These are phyloP conservation scores for Arrhopalites spinosus DNA, from an alignment of 2,888 invertebrate species.

Conservation along the genomic window DNA sequence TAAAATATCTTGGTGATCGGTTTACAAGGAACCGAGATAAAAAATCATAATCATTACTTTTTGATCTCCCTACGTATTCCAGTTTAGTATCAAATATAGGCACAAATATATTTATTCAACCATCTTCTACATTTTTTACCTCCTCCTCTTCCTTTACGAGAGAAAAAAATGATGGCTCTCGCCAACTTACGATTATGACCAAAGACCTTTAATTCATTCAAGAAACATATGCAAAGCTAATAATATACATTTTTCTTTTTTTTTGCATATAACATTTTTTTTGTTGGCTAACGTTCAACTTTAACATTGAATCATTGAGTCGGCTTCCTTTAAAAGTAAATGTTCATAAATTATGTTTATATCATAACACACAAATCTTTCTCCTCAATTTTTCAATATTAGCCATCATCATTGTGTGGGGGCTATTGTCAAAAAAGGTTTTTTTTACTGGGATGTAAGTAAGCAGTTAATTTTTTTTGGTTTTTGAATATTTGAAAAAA, in stretches of 20 bases:
- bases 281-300: slow-evolving; percentile 10
- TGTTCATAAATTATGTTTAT: slow-evolving; percentile 8
- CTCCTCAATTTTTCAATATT: slow-evolving; percentile 1
- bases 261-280: background rate
- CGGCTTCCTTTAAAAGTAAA: background rate
- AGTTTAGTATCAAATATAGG: background rate
- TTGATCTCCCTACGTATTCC: background rate
- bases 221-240: too few relatives aligned
- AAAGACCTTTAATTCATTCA: too few relatives aligned
- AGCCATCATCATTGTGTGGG: background rate
- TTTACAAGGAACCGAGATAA: too few relatives aligned
- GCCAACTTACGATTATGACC: slow-evolving; percentile 6
- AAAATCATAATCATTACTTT: too few relatives aligned
- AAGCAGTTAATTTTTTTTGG: too few relatives aligned
- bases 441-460: too few relatives aligned
- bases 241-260: too few relatives aligned
- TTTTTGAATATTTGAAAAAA: too few relatives aligned
- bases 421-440: background rate
- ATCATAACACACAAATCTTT: background rate
- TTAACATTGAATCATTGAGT: slow-evolving; percentile 2
- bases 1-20: too few relatives aligned
- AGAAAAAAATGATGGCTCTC: background rate
- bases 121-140: too few relatives aligned
- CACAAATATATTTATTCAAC: too few relatives aligned
- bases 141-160: too few relatives aligned